Base-by-base conservation (phyloP, 2,113 vertebrate genomes). In the Elaphurus davidianus region DNA sequence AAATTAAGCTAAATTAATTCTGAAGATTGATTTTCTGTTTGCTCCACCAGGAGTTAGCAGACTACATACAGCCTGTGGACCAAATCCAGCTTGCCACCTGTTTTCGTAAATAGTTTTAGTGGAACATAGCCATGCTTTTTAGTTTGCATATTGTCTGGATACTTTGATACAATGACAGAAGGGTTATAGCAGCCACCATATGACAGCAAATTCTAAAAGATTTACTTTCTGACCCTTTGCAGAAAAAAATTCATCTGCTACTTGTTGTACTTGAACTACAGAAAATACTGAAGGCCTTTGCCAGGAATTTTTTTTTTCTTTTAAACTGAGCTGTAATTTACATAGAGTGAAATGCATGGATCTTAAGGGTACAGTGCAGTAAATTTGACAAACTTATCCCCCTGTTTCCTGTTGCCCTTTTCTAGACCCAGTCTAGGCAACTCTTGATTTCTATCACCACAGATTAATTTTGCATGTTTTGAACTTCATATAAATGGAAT, bases 101-200 rank as follows among this genome's bases (percentile, higher is more conserved):
- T 84, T 94, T 93, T 87, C 94, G 40, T 96, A 86, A 93, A 74
- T 87, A 81, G 57, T 90, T 93, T 79, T 79, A 57, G 67, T 97
- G 89, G 82, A 88, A 47, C 64, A 83, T 12, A 81, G 60, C 54
- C 71, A 45, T 83, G 23, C 57, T 81, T 25, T 23, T 78, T 93
- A 57, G 50, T 94, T 87, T 95, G 54, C 47, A 52, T 93, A 43
- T 78, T 87, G 60, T 78, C 87, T 95, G 30, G 30, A 45, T 84
- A 28, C 33, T 95, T 94, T 95, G 43, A 33, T 90, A 33, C 36
- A 60, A 14, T 71, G 47, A 43, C 76, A 84, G 78, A 81, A n/a
- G 60, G 50, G 71, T 96, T 82, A 55, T 86, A 93, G 25, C 6
- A 81, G 47, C 76, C 36, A 92, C 59, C 79, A 33, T 93, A 50